Evolutionary conservation across 2,888 invertebrate genomes (phyloP).

Genomic region (Synanthedon tipuliformis): DNA sequence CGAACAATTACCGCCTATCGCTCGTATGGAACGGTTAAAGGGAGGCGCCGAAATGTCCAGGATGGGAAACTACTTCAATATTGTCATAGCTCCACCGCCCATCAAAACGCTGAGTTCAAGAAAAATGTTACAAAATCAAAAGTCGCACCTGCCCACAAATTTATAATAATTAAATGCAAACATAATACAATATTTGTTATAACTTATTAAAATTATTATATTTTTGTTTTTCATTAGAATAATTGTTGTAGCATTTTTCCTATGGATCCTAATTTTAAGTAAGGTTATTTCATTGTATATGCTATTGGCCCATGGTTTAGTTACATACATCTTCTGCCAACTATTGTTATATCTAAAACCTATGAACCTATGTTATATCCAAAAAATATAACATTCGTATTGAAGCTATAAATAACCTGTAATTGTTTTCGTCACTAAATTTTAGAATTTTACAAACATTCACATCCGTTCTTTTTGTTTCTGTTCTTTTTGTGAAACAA

Average conservation of each 20-base stretch:
- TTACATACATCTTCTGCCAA: too few species aligned
- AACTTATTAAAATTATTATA: not conserved
- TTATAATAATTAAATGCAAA: conserved; percentile 12
- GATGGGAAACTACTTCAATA: conserved; percentile 64
- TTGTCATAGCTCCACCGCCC: conserved; percentile 60
- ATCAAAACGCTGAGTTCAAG: conserved; percentile 54
- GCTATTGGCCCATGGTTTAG: too few species aligned
- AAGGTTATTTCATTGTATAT: too few species aligned
- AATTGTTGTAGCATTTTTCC: not conserved
- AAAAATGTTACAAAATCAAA: conserved; percentile 36
- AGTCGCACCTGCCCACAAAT: conserved; percentile 7
- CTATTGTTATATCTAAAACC: too few species aligned
- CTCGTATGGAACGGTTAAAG: conserved; percentile 31
- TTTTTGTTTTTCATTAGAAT: not conserved
- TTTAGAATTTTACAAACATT: conserved; percentile 16
- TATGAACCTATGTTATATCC: too few species aligned
- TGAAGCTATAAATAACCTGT: too few species aligned
- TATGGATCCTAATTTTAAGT: not conserved
- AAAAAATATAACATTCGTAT: too few species aligned
- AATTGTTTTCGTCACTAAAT: not conserved
- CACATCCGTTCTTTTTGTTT: conserved; percentile 23
- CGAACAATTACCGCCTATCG: conserved; percentile 15
- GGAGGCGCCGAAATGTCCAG: conserved; percentile 43
- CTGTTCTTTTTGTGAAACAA: conserved; percentile 25
- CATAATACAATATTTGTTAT: conserved; percentile 8